Evolutionary conservation across 2,113 vertebrate species (phyloP).

Genomic region (Apteryx owenii): DNA sequence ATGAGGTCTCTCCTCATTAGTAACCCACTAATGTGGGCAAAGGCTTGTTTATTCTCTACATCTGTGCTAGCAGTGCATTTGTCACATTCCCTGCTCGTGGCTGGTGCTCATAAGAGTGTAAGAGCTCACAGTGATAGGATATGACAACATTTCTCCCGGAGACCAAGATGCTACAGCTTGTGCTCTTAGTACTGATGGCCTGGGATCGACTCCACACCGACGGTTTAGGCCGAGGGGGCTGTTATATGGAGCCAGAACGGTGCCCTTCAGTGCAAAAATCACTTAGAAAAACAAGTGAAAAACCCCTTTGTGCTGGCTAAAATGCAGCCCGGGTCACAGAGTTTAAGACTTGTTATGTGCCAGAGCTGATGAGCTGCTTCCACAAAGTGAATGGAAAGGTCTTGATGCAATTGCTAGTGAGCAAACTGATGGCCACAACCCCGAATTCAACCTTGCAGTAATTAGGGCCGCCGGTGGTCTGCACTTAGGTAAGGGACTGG

Average conservation of each 20-base stretch:
- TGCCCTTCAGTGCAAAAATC: background rate
- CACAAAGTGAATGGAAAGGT: background rate
- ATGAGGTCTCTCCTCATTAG: constrained; percentile 50
- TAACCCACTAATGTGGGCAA: background rate
- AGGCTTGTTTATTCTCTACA: background rate
- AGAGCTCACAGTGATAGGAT: background rate
- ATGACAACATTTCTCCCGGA: constrained; percentile 19
- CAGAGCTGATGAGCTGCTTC: background rate
- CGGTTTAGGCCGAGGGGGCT: background rate
- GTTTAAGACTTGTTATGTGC: background rate
- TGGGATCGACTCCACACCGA: rapidly evolving
- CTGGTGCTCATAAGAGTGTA: background rate
- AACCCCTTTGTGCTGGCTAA: background rate
- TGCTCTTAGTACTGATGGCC: constrained; percentile 1
- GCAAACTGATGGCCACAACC: background rate
- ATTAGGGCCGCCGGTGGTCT: background rate
- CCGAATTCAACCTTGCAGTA: background rate
- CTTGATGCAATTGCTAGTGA: rapidly evolving
- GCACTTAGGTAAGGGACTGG: background rate
- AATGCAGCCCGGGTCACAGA: rapidly evolving
- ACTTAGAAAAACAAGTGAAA: background rate
- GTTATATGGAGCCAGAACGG: background rate
- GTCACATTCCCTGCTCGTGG: background rate
- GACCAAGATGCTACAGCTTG: rapidly evolving
- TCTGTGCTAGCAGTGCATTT: background rate